Evolutionary conservation across 1,140 invertebrate genomes (phyloP), one percentile per base, ranked within the genome.

Genomic region (Bombus turneri): DNA sequence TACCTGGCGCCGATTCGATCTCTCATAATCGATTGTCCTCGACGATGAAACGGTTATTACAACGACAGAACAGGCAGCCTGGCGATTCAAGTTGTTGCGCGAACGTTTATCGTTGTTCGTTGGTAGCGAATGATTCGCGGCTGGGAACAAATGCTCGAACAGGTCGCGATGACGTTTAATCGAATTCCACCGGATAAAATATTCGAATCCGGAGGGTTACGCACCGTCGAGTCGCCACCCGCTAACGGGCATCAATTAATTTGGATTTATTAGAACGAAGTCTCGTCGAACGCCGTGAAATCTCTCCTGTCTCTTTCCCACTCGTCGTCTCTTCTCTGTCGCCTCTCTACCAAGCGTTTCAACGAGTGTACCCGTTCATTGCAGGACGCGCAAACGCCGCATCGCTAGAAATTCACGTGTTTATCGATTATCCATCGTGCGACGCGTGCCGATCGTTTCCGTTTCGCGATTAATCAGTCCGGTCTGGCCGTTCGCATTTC

Each of bases 251-350:
- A 64, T 78, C 87, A 80, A 88, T 89, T 88, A 89, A 78, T 88
- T 86, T 76, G 79, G 87, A 89, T 86, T 89, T 89, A 89, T 89
- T 88, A 89, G 88, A 88, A 89, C 81, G 88, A 89, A 86, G 85
- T 77, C 68, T 73, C 81, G 88, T 79, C 83, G 87, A 73, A 82
- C 81, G 84, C 53, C 75, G 39, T 31, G 53, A 10, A 39, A 43
- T 8, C 78, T 59, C 73, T 8, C 22, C 25, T 73, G 28, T 34
- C 15, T 39, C 34, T 41, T 2, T 13, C 37, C 37, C 57, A 25
- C 12, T 18, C 47, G 22, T 31, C 37, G 47, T 75, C 59, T 37
- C 57, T 18, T 66, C n/a, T 37, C 64, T 75, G 47, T 59, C 64
- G n/a, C 31, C 80, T 53, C 34, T 62, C 66, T 28, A 47, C 59